Percentiles rank a stretch among this genome's conserved stretches.
These are phyloP conservation scores for Watsonalla binaria DNA, from an alignment of 2,888 invertebrate species.

Conservation along the genomic window DNA sequence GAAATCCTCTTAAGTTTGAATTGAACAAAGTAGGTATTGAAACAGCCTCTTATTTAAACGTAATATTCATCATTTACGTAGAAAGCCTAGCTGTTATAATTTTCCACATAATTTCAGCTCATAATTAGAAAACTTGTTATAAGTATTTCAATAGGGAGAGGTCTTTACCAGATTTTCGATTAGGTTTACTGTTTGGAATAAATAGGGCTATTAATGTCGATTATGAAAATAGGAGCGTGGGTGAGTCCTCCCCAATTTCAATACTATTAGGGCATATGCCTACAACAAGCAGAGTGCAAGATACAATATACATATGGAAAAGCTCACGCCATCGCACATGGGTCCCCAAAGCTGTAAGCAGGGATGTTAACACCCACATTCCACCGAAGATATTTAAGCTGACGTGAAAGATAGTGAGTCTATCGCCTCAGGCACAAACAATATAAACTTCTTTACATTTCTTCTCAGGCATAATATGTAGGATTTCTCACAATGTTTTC, in stretches of 20 bases:
- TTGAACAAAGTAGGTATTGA: background rate
- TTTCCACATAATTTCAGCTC: constrained; percentile 18
- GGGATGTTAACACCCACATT: too few species aligned
- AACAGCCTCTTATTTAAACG: constrained; percentile 7
- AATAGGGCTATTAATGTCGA: constrained; percentile 12
- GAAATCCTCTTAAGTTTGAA: too few species aligned
- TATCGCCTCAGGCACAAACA: too few species aligned
- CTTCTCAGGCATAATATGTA: too few species aligned
- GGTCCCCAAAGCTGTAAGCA: too few species aligned
- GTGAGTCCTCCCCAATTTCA: constrained; percentile 4
- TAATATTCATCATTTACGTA: constrained; percentile 7
- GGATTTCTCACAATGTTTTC: too few species aligned
- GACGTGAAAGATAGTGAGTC: too few species aligned
- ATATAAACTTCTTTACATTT: too few species aligned
- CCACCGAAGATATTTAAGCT: too few species aligned
- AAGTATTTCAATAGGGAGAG: background rate
- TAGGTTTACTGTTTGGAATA: constrained; percentile 9
- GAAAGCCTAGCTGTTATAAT: constrained; percentile 14
- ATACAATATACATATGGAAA: background rate
- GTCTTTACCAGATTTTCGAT: constrained; percentile 9
- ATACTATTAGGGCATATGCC: constrained; percentile 8
- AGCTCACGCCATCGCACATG: too few species aligned
- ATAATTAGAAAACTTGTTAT: constrained; percentile 8
- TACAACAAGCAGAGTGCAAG: background rate
- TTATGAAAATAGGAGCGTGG: background rate